Evolutionary conservation across 2,113 vertebrate species (phyloP).

Genomic region (Cyprinus carpio): DNA sequence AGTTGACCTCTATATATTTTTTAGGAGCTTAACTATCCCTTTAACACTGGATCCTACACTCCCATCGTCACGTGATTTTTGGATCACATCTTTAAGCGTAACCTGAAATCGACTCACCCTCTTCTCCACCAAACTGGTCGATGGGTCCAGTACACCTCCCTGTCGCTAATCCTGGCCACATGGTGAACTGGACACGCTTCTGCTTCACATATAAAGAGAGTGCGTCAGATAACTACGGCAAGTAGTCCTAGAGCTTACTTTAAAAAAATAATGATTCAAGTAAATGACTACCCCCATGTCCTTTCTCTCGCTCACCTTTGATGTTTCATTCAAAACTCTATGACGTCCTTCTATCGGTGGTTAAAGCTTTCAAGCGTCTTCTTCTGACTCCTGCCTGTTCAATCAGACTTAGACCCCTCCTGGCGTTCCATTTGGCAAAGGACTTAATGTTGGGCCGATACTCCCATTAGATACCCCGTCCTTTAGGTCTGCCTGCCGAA

Average conservation of each 20-base stretch:
- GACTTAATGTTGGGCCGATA: conserved; percentile 54
- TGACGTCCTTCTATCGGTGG: conserved; percentile 60
- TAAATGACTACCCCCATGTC: neutral
- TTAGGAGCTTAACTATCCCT: neutral
- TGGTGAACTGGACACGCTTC: conserved; percentile 78
- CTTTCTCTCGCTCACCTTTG: conserved; percentile 56
- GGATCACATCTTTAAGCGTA: neutral
- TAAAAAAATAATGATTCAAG: neutral
- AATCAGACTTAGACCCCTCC: conserved; percentile 68
- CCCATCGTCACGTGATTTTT: neutral
- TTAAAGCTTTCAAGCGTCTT: conserved; percentile 60
- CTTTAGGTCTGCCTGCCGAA: conserved; percentile 68
- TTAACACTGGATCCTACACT: neutral
- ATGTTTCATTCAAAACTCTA: conserved; percentile 65
- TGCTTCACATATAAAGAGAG: conserved; percentile 70
- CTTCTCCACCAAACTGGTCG: conserved; percentile 93
- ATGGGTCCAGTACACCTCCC: conserved; percentile 97
- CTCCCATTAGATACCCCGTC: conserved; percentile 59
- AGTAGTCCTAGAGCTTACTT: neutral
- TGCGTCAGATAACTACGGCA: neutral
- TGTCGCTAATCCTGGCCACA: conserved; percentile 96
- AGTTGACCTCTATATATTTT: neutral
- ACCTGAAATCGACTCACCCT: conserved; percentile 74
- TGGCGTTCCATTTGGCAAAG: conserved; percentile 73
- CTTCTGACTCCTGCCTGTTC: conserved; percentile 67